Evolutionary conservation across 2,888 invertebrate genomes (phyloP).

Genomic region (Caenorhabditis sinica): DNA sequence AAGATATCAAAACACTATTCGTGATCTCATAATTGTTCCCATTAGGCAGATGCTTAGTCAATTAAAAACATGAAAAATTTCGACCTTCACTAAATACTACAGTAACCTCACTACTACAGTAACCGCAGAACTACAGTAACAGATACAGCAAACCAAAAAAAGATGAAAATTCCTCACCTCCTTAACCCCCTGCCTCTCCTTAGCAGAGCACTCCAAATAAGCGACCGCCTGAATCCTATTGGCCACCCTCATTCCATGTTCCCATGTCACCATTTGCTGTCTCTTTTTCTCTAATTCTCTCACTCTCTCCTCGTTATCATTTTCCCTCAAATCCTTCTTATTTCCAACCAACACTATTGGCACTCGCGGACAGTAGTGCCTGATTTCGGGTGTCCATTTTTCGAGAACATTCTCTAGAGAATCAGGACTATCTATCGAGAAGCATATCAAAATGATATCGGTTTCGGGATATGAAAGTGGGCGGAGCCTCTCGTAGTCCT

Average conservation of each 20-base stretch:
- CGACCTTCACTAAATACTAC: too few species aligned
- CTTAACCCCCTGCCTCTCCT: conserved; percentile 93
- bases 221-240: conserved; percentile 98
- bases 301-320: conserved; percentile 84
- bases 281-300: conserved; percentile 94
- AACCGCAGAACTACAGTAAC: too few species aligned
- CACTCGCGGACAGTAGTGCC: conserved; percentile 98
- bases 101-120: too few species aligned
- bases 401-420: conserved; percentile 99
- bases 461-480: conserved; percentile 99
- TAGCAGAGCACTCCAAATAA: conserved; percentile 99
- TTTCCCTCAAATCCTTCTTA: conserved; percentile 89
- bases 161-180: conserved; percentile 44
- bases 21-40: too few species aligned
- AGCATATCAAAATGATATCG: conserved; percentile 99
- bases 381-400: conserved; percentile 97
- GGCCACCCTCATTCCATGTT: conserved; percentile 97
- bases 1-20: too few species aligned
- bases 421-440: conserved; percentile 98
- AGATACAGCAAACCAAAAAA: background rate
- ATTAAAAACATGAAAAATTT: too few species aligned
- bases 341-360: conserved; percentile 99
- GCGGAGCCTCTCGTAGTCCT: conserved; percentile 92
- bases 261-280: conserved; percentile 97
- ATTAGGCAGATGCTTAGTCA: too few species aligned